Evolutionary conservation across 37 sponge, comb jelly and placozoan genomes (phyloP).

Genomic region (Aplysina aerophoba): DNA sequence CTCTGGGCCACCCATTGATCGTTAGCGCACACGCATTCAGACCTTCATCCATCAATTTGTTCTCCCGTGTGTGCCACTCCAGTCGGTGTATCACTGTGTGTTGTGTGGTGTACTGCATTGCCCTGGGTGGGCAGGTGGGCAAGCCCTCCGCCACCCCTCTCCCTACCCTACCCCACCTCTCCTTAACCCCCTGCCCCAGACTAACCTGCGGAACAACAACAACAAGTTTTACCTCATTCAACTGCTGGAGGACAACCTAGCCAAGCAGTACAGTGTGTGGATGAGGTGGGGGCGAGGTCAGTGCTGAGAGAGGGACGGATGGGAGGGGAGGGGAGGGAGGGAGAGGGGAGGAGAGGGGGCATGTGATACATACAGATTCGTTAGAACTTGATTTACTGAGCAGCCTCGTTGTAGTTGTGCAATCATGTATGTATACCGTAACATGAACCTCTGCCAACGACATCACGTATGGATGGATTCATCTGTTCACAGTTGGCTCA

Average conservation of each 20-base stretch:
- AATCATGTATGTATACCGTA: no score
- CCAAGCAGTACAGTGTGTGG: constrained; percentile 69
- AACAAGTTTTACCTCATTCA: constrained; percentile 93
- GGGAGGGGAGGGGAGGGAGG: constrained; percentile 18
- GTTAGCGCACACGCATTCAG: no score
- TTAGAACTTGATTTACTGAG: neutral
- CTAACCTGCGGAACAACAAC: constrained; percentile 89
- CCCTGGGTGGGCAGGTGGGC: neutral
- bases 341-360: neutral
- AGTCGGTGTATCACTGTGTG: neutral
- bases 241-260: constrained; percentile 70
- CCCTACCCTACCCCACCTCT: neutral
- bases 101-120: neutral
- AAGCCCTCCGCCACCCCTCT: no score
- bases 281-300: constrained; percentile 92
- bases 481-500: constrained; percentile 65
- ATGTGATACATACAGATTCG: neutral
- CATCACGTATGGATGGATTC: neutral
- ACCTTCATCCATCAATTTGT: neutral
- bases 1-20: no score
- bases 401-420: no score
- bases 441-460: neutral
- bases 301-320: neutral
- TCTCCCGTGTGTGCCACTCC: constrained; percentile 19
- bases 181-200: constrained; percentile 41